phyloP scores from a whole-genome alignment of 2,888 invertebrate genomes.

The Drosophila neutralis region DNA sequence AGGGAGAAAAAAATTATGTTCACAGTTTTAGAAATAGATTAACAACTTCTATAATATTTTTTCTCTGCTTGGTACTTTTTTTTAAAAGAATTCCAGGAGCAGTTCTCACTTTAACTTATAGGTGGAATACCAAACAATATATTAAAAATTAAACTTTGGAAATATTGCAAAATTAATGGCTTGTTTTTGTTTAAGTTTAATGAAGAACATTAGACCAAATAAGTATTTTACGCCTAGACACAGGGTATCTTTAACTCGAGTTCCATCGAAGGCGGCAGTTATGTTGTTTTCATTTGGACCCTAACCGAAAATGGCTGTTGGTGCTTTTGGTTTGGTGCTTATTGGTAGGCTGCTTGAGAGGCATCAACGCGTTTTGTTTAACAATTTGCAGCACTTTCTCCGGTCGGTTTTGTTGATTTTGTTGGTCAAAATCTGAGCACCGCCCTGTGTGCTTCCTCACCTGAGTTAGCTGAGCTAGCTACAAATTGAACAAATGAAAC shows the following conservation, averaged over 20 bases:
- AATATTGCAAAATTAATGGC: not conserved
- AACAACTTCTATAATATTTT: not conserved
- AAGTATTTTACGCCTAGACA: not conserved
- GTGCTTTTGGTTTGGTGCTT: slow-evolving; percentile 7
- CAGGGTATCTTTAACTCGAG: not conserved
- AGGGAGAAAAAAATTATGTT: not conserved
- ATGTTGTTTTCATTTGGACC: slow-evolving; percentile 8
- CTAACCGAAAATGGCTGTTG: slow-evolving; percentile 15
- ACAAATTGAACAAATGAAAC: slow-evolving; percentile 52
- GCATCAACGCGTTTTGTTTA: slow-evolving; percentile 63
- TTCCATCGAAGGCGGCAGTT: not conserved
- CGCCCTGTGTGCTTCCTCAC: slow-evolving; percentile 1
- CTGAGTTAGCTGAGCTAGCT: slow-evolving; percentile 13
- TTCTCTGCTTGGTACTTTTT: not conserved
- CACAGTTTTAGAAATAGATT: not conserved
- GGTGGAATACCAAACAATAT: not conserved
- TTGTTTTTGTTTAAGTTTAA: not conserved
- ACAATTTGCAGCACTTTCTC: slow-evolving; percentile 70
- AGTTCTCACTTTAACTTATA: not conserved
- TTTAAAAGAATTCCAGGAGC: not conserved
- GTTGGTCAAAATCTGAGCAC: not conserved
- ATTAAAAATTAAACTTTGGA: not conserved
- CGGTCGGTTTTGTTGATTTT: slow-evolving; percentile 9
- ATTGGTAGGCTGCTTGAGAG: slow-evolving; percentile 32
- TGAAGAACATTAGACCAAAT: not conserved